Percentiles rank a stretch among this genome's conserved stretches.
phyloP scores from a whole-genome alignment of 2,113 vertebrate genomes.

The Equus quagga region DNA sequence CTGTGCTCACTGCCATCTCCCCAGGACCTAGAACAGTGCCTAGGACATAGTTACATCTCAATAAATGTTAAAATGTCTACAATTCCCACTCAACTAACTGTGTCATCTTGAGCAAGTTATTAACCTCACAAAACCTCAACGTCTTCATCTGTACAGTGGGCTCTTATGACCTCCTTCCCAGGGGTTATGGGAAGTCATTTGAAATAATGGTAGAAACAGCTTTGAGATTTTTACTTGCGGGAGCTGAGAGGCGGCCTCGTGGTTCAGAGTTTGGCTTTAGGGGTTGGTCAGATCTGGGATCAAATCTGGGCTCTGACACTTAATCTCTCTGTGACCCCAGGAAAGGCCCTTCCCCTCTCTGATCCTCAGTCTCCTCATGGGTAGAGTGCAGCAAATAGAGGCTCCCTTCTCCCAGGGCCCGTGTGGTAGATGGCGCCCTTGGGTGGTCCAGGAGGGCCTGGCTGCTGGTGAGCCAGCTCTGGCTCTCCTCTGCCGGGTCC shows the following conservation, averaged over 20 bases:
- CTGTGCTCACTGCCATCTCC: background rate
- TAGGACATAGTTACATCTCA: background rate
- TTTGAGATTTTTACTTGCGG: background rate
- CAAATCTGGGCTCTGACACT: background rate
- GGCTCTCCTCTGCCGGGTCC: background rate
- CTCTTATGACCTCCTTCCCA: background rate
- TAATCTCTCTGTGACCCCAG: background rate
- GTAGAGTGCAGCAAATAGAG: background rate
- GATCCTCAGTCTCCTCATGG: background rate
- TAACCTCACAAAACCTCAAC: background rate
- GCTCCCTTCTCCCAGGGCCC: background rate
- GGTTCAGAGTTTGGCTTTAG: background rate
- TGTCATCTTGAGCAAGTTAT: background rate
- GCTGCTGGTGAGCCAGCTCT: background rate
- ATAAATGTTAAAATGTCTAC: background rate
- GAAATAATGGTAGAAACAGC: background rate
- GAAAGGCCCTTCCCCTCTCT: background rate
- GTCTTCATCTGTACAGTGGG: background rate
- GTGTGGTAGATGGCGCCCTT: rapidly evolving
- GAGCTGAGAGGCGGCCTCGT: background rate
- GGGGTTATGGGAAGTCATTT: background rate
- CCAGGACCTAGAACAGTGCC: background rate
- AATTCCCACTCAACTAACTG: background rate
- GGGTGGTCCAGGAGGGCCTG: background rate
- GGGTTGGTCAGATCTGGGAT: background rate